phyloP scores from a whole-genome alignment of 2,888 invertebrate genomes.

The Drosophila paranaensis region DNA sequence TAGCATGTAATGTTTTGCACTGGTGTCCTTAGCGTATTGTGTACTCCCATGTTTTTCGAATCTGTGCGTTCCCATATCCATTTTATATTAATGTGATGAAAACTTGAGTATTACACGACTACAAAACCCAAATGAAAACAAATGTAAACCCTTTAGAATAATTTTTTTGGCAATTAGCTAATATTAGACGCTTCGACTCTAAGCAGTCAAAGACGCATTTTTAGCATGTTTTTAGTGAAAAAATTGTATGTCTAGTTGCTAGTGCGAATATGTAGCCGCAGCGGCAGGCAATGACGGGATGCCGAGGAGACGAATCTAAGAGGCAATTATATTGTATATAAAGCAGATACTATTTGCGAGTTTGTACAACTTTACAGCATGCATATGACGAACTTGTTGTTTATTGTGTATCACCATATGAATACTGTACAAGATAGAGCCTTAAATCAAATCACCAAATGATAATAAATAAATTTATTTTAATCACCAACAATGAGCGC shows the following conservation, averaged over 20 bases:
- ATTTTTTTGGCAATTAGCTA: slow-evolving; percentile 69
- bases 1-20: slow-evolving; percentile 54
- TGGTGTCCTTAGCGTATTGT: slow-evolving; percentile 62
- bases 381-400: slow-evolving; percentile 27
- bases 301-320: not conserved
- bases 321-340: slow-evolving; percentile 21
- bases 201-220: slow-evolving; percentile 56
- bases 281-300: not conserved
- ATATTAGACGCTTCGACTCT: slow-evolving; percentile 46
- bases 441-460: slow-evolving; percentile 79
- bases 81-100: slow-evolving; percentile 42
- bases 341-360: slow-evolving; percentile 9
- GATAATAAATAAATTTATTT: slow-evolving; percentile 74
- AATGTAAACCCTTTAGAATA: slow-evolving; percentile 46
- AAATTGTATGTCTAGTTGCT: slow-evolving; percentile 46
- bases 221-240: slow-evolving; percentile 54
- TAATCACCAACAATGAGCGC: slow-evolving; percentile 37
- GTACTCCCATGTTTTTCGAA: slow-evolving; percentile 29
- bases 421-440: slow-evolving; percentile 70
- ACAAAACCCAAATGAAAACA: slow-evolving; percentile 43
- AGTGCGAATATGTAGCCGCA: slow-evolving; percentile 20
- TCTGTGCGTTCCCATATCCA: slow-evolving; percentile 33
- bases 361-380: not conserved
- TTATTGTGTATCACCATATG: slow-evolving; percentile 41
- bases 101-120: slow-evolving; percentile 52